A percentile compares a stretch with the other conserved stretches of the same genome.
These are phyloP conservation scores for Muscidifurax raptorellus DNA, from an alignment of 1,140 invertebrate species.

Conservation along the genomic window DNA sequence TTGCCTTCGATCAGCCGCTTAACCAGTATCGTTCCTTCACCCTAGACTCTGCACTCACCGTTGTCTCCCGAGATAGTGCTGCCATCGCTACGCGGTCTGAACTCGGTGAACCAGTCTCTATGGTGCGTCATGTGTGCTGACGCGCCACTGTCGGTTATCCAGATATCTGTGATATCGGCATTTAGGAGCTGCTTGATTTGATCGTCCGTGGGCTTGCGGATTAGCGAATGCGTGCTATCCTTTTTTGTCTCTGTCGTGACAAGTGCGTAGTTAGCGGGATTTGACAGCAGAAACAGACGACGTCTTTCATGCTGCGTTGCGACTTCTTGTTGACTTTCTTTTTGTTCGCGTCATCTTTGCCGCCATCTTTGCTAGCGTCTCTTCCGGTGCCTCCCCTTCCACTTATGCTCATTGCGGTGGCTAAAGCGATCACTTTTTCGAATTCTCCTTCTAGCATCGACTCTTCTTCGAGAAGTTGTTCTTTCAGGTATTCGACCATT, in stretches of 20 bases:
- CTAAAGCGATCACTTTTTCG: background rate
- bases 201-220: background rate
- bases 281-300: background rate
- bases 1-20: constrained; percentile 34
- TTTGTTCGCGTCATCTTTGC: background rate
- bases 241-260: background rate
- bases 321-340: no score
- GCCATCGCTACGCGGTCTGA: no score
- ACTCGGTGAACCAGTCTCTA: no score
- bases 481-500: no score
- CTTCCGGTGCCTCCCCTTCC: no score
- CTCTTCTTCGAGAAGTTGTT: no score
- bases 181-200: background rate
- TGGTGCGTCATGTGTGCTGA: background rate
- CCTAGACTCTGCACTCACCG: constrained; percentile 29
- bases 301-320: background rate
- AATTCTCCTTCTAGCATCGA: background rate
- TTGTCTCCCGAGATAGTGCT: constrained; percentile 43
- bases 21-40: constrained; percentile 47
- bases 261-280: background rate
- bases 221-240: background rate
- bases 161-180: background rate
- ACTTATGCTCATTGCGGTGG: background rate
- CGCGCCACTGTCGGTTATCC: background rate
- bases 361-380: background rate